These are phyloP conservation scores for Dorcus parallelipipedus DNA, from an alignment of 2,888 invertebrate genomes.

Conservation along the genomic window DNA sequence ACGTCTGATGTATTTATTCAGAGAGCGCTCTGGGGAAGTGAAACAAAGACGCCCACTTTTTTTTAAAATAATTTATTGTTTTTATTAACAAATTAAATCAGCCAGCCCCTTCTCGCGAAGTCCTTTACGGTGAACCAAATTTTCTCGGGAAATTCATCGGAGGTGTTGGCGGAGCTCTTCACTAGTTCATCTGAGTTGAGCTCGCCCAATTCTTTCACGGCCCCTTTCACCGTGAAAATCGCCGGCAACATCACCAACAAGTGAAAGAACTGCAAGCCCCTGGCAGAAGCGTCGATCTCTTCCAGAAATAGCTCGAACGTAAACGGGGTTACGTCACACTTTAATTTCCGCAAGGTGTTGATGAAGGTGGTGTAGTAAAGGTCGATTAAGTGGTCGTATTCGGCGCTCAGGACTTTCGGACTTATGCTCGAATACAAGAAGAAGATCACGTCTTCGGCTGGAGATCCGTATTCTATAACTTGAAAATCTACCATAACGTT, in stretches of 20 bases:
- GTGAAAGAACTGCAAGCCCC: conserved; percentile 43
- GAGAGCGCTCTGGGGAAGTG: no score
- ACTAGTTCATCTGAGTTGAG: conserved; percentile 27
- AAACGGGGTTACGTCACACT: conserved; percentile 37
- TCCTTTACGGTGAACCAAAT: conserved; percentile 1
- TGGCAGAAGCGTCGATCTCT: conserved; percentile 42
- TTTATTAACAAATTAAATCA: background rate
- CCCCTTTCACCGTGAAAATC: conserved; percentile 40
- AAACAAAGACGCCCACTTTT: no score
- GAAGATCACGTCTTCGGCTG: conserved; percentile 54
- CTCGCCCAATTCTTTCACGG: conserved; percentile 42
- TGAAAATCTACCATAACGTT: conserved; percentile 59
- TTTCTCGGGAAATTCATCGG: conserved; percentile 1
- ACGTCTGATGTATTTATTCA: no score
- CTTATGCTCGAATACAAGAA: conserved; percentile 53
- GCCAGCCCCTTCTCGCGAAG: conserved; percentile 10
- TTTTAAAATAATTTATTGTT: no score
- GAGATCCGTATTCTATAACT: conserved; percentile 50
- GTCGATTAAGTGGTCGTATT: conserved; percentile 49
- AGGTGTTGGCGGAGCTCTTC: background rate
- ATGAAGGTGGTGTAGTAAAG: conserved; percentile 45
- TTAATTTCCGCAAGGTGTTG: conserved; percentile 36
- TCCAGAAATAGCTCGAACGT: conserved; percentile 42
- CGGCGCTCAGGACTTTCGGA: conserved; percentile 38
- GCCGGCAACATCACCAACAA: conserved; percentile 47